A percentile compares a stretch with the other conserved stretches of the same genome.
These are phyloP conservation scores for Ladona fulva DNA, from an alignment of 1,140 invertebrate genomes.

Conservation along the genomic window DNA sequence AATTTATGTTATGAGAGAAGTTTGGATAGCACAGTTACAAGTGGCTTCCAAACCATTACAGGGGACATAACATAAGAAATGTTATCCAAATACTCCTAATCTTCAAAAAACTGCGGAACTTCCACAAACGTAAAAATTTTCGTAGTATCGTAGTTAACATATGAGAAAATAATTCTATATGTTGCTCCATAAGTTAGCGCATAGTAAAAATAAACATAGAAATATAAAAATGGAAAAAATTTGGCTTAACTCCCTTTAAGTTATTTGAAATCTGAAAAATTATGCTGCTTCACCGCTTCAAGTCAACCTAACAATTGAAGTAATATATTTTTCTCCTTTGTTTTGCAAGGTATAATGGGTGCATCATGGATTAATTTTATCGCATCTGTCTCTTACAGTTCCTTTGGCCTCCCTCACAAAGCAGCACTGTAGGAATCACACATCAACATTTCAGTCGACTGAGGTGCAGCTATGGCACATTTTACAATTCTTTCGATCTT, in stretches of 20 bases:
- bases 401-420: background rate
- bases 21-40: too few relatives aligned
- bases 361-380: background rate
- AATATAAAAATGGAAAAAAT: background rate
- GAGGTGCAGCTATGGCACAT: background rate
- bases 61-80: too few relatives aligned
- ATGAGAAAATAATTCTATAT: background rate
- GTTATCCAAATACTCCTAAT: too few relatives aligned
- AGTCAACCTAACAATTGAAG: background rate
- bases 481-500: background rate
- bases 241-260: background rate
- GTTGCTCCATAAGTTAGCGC: background rate
- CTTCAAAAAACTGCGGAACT: too few relatives aligned
- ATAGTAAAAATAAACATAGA: background rate
- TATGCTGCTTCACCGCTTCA: background rate
- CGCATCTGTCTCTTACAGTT: background rate
- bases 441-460: background rate
- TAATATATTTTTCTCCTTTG: background rate
- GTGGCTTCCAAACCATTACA: too few relatives aligned
- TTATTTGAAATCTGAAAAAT: background rate
- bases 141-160: background rate
- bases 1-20: too few relatives aligned
- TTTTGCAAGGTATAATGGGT: background rate
- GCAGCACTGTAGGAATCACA: background rate
- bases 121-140: too few relatives aligned